A percentile compares a stretch with the other conserved stretches of the same genome.
Conservation (phyloP, 1,140 invertebrate genomes). For the Drosophila lini region DNA sequence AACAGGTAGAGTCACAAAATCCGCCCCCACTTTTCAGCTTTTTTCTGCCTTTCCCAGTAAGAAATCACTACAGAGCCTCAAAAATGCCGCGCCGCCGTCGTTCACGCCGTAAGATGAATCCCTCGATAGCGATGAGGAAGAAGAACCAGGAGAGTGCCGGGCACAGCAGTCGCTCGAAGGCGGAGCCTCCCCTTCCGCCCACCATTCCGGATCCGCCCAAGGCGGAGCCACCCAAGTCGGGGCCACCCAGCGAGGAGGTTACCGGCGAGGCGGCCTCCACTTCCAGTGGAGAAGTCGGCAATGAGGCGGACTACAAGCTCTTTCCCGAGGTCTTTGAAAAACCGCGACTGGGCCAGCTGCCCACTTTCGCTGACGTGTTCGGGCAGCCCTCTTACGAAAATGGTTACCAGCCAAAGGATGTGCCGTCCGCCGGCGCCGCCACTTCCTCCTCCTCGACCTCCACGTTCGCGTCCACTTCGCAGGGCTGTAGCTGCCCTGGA, state of each 20-base stretch:
- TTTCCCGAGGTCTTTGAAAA: constrained; percentile 57
- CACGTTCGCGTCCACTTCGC: not conserved
- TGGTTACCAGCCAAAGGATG: not conserved
- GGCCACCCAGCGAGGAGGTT: not conserved
- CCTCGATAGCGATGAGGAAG: constrained; percentile 18
- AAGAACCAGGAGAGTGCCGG: constrained; percentile 23
- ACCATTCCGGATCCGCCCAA: not conserved
- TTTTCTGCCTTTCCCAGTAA: not conserved
- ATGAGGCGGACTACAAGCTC: constrained; percentile 54
- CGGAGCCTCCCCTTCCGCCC: not conserved
- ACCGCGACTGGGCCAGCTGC: constrained; percentile 38
- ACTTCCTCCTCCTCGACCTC: not conserved
- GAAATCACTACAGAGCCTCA: not conserved
- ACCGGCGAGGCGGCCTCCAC: not conserved
- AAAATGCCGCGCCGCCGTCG: constrained; percentile 64
- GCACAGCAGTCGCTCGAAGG: constrained; percentile 8
- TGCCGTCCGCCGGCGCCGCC: not conserved
- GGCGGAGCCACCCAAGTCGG: constrained; percentile 3
- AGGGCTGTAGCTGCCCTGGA: not conserved
- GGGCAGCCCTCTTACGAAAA: constrained; percentile 46
- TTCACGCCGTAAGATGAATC: constrained; percentile 53
- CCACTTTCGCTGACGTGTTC: constrained; percentile 62
- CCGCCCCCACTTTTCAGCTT: not conserved
- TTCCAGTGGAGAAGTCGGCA: not conserved
- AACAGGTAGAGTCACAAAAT: constrained; percentile 7